Conservation (phyloP, 2,113 vertebrate species). For the Lophius piscatorius region DNA sequence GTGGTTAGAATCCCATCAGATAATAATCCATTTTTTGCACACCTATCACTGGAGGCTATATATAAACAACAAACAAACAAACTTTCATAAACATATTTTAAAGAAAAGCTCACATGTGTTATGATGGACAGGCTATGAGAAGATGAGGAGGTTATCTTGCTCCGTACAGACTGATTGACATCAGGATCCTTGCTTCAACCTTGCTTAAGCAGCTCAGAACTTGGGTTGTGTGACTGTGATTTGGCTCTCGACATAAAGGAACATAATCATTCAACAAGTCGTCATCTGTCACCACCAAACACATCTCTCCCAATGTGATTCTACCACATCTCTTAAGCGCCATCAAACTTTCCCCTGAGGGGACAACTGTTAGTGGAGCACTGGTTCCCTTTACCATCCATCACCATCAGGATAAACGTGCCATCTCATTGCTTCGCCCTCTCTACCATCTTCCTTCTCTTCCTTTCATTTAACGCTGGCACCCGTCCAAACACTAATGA, state of each 20-base stretch:
- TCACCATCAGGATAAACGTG: slow-evolving; percentile 48
- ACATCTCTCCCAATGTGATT: not conserved
- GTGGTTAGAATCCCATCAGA: no score
- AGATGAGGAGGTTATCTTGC: no score
- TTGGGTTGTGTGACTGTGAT: slow-evolving; percentile 27
- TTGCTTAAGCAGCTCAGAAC: not conserved
- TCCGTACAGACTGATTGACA: not conserved
- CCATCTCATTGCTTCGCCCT: slow-evolving; percentile 46
- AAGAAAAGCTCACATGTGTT: no score
- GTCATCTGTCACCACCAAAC: slow-evolving; percentile 35
- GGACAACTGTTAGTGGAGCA: slow-evolving; percentile 8
- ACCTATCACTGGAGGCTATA: no score
- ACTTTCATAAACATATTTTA: no score
- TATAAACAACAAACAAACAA: no score
- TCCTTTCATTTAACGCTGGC: slow-evolving; percentile 50
- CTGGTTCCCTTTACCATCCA: slow-evolving; percentile 38
- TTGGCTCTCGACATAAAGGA: slow-evolving; percentile 30
- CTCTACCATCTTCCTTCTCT: slow-evolving; percentile 15
- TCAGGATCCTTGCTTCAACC: not conserved
- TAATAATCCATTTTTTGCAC: no score
- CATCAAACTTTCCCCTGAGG: slow-evolving; percentile 41
- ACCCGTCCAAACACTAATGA: slow-evolving; percentile 57
- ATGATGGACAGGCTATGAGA: no score
- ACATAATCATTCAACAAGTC: slow-evolving; percentile 46
- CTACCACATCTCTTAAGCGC: slow-evolving; percentile 36